These are phyloP conservation scores for Drosophila burlai DNA, from an alignment of 1,140 invertebrate genomes.

Conservation along the genomic window DNA sequence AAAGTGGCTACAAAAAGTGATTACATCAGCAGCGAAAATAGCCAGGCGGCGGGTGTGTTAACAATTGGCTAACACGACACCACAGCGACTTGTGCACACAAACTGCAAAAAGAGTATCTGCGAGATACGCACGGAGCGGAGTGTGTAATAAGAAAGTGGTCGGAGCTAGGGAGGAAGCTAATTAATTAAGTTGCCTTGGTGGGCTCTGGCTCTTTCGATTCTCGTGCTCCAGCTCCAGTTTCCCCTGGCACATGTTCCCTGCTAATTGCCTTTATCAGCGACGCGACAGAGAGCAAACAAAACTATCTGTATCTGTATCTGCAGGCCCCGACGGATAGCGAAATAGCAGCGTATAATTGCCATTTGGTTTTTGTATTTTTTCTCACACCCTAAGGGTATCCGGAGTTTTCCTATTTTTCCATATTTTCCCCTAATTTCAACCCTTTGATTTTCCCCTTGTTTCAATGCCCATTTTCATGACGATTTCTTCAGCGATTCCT, in stretches of 20 bases:
- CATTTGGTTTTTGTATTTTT: constrained; percentile 8
- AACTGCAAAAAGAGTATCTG: constrained; percentile 25
- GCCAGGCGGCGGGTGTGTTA: constrained; percentile 22
- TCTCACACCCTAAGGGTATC: constrained; percentile 2
- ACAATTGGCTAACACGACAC: too few species aligned
- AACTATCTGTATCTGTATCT: constrained; percentile 81
- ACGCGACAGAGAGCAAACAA: constrained; percentile 71
- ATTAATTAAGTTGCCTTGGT: constrained; percentile 65
- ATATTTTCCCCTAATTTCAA: background rate
- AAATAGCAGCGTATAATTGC: constrained; percentile 15
- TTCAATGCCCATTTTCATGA: background rate
- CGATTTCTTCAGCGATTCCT: constrained; percentile 10
- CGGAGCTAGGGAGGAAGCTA: constrained; percentile 16
- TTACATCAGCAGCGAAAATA: constrained; percentile 76
- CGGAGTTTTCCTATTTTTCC: constrained; percentile 4
- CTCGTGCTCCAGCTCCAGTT: constrained; percentile 23
- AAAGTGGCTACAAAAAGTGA: constrained; percentile 26
- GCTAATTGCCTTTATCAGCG: constrained; percentile 78
- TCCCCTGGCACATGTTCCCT: constrained; percentile 58
- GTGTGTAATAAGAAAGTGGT: background rate
- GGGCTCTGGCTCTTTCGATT: constrained; percentile 11
- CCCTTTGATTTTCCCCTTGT: background rate
- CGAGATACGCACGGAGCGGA: constrained; percentile 6
- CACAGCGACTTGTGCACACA: background rate
- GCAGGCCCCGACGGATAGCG: constrained; percentile 35